A percentile compares a stretch with the other conserved stretches of the same genome.
These are phyloP conservation scores for Tigriopus californicus DNA, from an alignment of 2,888 invertebrate species.

Conservation along the genomic window DNA sequence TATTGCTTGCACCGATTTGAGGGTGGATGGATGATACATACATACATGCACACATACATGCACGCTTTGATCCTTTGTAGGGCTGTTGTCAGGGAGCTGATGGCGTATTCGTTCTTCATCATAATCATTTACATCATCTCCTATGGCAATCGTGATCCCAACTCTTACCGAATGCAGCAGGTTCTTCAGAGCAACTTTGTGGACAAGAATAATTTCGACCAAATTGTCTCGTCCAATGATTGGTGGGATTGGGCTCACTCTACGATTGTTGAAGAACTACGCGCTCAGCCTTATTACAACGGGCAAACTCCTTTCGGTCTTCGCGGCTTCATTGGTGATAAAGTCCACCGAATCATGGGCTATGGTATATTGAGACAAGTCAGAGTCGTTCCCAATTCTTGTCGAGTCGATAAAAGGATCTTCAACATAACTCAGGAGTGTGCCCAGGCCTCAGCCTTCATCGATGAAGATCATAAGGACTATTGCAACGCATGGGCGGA, in stretches of 20 bases:
- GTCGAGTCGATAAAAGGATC: slow-evolving; percentile 4
- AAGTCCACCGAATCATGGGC: slow-evolving; percentile 32
- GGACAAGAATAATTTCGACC: slow-evolving; percentile 5
- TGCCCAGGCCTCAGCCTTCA: slow-evolving; percentile 18
- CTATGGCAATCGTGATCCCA: slow-evolving; percentile 27
- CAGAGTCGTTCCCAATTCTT: slow-evolving; percentile 21
- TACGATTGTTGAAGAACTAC: slow-evolving; percentile 27
- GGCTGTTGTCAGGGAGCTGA: slow-evolving; percentile 27
- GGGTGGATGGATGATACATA: no score
- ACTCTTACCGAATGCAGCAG: not conserved
- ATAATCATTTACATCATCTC: slow-evolving; percentile 30
- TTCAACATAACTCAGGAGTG: slow-evolving; percentile 11
- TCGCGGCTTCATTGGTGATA: slow-evolving; percentile 32
- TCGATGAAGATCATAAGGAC: slow-evolving; percentile 21
- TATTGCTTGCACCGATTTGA: no score
- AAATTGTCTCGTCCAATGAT: slow-evolving; percentile 25
- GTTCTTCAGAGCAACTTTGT: not conserved
- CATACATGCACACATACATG: no score
- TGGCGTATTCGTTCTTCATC: slow-evolving; percentile 29
- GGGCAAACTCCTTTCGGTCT: slow-evolving; percentile 29
- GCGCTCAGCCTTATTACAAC: slow-evolving; percentile 31
- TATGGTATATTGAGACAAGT: slow-evolving; percentile 33
- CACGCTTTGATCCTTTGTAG: not conserved
- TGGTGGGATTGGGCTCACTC: slow-evolving; percentile 30
- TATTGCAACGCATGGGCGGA: slow-evolving; percentile 22